A percentile compares a stretch with the other conserved stretches of the same genome.
Conservation (phyloP, 2,888 invertebrate genomes). For the Orthosia incerta region DNA sequence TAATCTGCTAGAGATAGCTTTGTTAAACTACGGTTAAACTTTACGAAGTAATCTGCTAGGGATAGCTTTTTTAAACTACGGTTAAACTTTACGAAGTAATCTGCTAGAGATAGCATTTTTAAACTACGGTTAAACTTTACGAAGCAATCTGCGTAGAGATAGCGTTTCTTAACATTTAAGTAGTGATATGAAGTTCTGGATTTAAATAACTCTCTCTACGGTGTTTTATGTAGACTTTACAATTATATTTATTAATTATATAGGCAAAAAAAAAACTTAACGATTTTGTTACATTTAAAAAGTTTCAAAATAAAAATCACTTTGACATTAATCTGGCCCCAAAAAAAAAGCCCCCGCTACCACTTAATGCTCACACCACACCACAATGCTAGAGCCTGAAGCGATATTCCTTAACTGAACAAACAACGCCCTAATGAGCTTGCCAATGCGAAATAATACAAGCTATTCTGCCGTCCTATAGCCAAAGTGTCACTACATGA, state of each 20-base stretch:
- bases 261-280: neutral
- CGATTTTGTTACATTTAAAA: too few relatives aligned
- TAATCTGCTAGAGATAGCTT: neutral
- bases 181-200: neutral
- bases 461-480: slow-evolving; percentile 22
- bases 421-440: slow-evolving; percentile 76
- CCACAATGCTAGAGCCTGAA: slow-evolving; percentile 63
- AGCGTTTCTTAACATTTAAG: neutral
- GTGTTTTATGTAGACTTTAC: neutral
- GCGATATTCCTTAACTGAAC: slow-evolving; percentile 76
- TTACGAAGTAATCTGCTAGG: neutral
- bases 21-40: neutral
- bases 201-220: too few relatives aligned
- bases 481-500: too few relatives aligned
- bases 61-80: neutral
- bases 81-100: neutral
- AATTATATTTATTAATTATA: too few relatives aligned
- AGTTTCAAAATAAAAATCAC: neutral
- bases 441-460: slow-evolving; percentile 73
- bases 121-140: neutral
- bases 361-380: slow-evolving; percentile 57
- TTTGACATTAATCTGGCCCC: neutral
- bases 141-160: neutral
- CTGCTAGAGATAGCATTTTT: neutral
- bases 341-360: slow-evolving; percentile 20